phyloP scores from a whole-genome alignment of 2,797 vertebrate genomes.

The Acanthurus lineatus region DNA sequence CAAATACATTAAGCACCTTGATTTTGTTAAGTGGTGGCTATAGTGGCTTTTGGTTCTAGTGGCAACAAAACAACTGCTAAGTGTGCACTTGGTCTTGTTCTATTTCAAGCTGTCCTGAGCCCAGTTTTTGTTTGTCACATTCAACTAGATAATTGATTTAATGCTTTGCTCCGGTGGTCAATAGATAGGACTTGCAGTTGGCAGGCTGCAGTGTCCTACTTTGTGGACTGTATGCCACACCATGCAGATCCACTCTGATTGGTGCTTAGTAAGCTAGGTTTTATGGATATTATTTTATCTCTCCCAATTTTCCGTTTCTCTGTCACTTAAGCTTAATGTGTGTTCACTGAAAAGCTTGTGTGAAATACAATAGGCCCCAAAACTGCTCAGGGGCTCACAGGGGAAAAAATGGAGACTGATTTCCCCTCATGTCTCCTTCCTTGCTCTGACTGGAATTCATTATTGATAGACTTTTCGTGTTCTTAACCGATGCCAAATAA shows the following conservation, averaged over 20 bases:
- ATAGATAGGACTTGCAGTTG: constrained; percentile 50
- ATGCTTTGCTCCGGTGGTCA: constrained; percentile 57
- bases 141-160: constrained; percentile 68
- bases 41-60: constrained; percentile 66
- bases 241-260: constrained; percentile 23
- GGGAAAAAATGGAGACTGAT: constrained; percentile 67
- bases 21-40: constrained; percentile 78
- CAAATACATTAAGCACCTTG: constrained; percentile 81
- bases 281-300: constrained; percentile 54
- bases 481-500: constrained; percentile 80
- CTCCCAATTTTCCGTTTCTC: constrained; percentile 53
- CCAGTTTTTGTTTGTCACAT: constrained; percentile 53
- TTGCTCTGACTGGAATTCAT: constrained; percentile 74
- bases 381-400: constrained; percentile 63
- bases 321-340: constrained; percentile 61
- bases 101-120: constrained; percentile 34
- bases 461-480: constrained; percentile 75
- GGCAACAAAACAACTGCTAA: constrained; percentile 53
- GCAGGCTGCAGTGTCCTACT: constrained; percentile 61
- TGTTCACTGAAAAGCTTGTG: constrained; percentile 52
- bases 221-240: constrained; percentile 50
- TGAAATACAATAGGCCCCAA: constrained; percentile 67
- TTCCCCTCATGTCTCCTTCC: constrained; percentile 65
- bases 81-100: constrained; percentile 42
- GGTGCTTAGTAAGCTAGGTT: constrained; percentile 32